Base-by-base conservation (phyloP, 2,888 invertebrate species). In the Anoplius nigerrimus region DNA sequence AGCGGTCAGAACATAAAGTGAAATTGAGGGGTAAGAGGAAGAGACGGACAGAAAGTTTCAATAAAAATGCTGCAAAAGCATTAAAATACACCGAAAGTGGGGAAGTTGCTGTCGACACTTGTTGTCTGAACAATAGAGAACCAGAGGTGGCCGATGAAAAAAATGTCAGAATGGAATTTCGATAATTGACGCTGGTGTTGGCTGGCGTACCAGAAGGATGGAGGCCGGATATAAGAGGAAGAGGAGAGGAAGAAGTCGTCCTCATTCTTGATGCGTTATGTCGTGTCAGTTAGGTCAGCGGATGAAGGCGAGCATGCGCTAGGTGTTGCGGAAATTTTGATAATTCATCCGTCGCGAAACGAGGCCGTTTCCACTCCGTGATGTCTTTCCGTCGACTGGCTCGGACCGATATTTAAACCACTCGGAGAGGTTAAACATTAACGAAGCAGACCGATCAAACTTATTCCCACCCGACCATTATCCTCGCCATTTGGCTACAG, bases 291-390 rank as follows among this genome's bases (percentile, higher is more conserved):
- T 53, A 45, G 71, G 64, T 60, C 66, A 53, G 60, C 53, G 15
- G 52, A 45, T 46, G 24, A 34, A 20, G 42, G 51, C 34, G 51
- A 53, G 59, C 51, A 59, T 70, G 74, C 70, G 62, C 66, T 56
- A 67, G 67, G 69, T 70, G 76, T 76, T 73, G 75, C 79, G 74
- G 78, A 71, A 77, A 71, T 83, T 80, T 83, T 78, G 76, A 83
- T 83, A 80, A 80, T 80, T 81, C 74, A 81, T 81, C 72, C 69
- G 24, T 13, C 45, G 58, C 63, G 66, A 42, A 58, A 64, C 67
- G 34, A 34, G 34, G 6, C 34, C 34, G 34, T 11, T 34, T 34
- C 57, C 54, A 45, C 20, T 13, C 16, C 48, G 63, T 43, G 21
- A 27, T 11, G 53, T 27, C 13, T 16, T n/a, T 5, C 46, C 27